Evolutionary conservation across 2,797 vertebrate genomes (phyloP).

Genomic region (Meda fulgida): DNA sequence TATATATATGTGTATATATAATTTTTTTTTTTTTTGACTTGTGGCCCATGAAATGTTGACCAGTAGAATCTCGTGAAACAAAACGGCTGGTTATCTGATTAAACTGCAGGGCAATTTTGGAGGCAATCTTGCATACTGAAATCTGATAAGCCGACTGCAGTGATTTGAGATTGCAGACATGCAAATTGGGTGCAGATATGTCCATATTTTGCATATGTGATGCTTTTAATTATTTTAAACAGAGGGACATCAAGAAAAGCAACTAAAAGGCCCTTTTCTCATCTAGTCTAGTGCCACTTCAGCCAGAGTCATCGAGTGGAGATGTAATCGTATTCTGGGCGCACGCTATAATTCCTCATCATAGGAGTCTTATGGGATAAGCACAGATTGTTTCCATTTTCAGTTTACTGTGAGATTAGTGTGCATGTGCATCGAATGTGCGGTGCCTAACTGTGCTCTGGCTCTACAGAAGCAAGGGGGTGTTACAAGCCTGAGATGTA

Average conservation of each 20-base stretch:
- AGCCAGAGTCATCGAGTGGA: conserved; percentile 60
- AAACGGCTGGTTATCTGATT: conserved; percentile 65
- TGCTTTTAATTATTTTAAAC: conserved; percentile 43
- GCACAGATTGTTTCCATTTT: conserved; percentile 43
- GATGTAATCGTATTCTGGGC: conserved; percentile 58
- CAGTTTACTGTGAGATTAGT: conserved; percentile 33
- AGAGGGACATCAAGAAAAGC: background rate
- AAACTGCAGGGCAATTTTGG: conserved; percentile 55
- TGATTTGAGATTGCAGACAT: conserved; percentile 47
- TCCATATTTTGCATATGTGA: background rate
- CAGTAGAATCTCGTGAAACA: conserved; percentile 55
- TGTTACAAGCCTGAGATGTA: conserved; percentile 66
- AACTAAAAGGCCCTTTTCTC: conserved; percentile 6
- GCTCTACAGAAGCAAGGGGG: conserved; percentile 48
- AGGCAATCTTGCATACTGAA: conserved; percentile 62
- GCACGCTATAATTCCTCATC: conserved; percentile 29
- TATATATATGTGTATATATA: too few relatives aligned
- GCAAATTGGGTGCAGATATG: conserved; percentile 34
- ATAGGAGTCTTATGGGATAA: conserved; percentile 19
- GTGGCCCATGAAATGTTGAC: conserved; percentile 64
- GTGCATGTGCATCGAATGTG: conserved; percentile 48
- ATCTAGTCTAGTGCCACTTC: conserved; percentile 50
- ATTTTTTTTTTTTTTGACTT: conserved; percentile 34
- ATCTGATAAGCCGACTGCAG: conserved; percentile 62
- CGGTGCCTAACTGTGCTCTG: conserved; percentile 62